These are phyloP conservation scores for Halichondria panicea DNA, from an alignment of 37 sponge, comb jelly and placozoan genomes.

Conservation along the genomic window DNA sequence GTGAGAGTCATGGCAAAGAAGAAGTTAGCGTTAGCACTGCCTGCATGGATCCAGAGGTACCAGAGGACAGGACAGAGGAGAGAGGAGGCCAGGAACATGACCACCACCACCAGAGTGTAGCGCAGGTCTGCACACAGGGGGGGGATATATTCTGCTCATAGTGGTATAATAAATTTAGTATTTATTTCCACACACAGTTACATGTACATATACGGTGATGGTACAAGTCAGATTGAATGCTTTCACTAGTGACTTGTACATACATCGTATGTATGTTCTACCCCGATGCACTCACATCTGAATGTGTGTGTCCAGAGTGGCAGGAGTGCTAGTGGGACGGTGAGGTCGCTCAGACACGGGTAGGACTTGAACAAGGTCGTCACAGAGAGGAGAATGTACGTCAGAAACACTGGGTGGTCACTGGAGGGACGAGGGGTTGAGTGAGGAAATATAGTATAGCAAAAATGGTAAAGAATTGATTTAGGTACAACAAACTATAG, in stretches of 20 bases:
- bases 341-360: constrained; percentile 84
- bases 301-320: constrained; percentile 89
- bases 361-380: constrained; percentile 96
- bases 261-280: not conserved
- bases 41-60: constrained; percentile 95
- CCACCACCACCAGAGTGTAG: constrained; percentile 69
- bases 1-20: constrained; percentile 91
- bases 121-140: constrained; percentile 56
- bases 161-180: not conserved
- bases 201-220: not conserved
- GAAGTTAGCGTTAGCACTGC: constrained; percentile 98
- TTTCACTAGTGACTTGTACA: not conserved
- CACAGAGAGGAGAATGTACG: constrained; percentile 65
- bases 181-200: not conserved
- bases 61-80: constrained; percentile 89
- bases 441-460: not conserved
- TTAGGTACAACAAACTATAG: not conserved
- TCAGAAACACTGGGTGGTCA: constrained; percentile 80
- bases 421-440: constrained; percentile 27
- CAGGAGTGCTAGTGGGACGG: constrained; percentile 85
- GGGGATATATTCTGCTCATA: not conserved
- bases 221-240: not conserved
- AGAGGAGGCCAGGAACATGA: constrained; percentile 74
- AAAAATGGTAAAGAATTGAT: not conserved
- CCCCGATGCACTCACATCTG: constrained; percentile 65